Evolutionary conservation across 1,140 invertebrate species (phyloP).

Genomic region (Aphis gossypii): DNA sequence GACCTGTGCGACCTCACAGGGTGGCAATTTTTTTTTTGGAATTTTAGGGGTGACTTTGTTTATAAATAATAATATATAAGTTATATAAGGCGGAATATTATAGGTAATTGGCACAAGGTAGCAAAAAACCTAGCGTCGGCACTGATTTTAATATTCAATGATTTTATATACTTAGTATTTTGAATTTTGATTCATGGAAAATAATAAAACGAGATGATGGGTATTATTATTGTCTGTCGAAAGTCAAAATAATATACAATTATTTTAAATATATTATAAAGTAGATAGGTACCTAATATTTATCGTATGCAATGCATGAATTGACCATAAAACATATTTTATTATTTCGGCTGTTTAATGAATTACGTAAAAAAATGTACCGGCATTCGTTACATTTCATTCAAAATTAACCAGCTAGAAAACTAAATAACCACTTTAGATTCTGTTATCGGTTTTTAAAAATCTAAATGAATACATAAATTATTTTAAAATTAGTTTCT

Average conservation of each 20-base stretch:
- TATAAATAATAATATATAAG: no score
- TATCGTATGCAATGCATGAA: not conserved
- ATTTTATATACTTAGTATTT: not conserved
- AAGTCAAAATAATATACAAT: not conserved
- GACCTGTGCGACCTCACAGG: no score
- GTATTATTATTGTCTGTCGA: not conserved
- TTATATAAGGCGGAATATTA: no score
- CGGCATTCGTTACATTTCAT: not conserved
- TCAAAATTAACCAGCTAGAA: no score
- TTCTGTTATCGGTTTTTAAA: not conserved
- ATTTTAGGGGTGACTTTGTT: no score
- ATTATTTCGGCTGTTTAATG: not conserved
- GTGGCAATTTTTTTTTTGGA: no score
- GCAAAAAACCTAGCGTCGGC: no score
- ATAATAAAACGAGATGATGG: not conserved
- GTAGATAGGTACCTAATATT: not conserved
- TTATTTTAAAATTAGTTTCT: not conserved
- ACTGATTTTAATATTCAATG: not conserved
- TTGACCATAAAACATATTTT: not conserved
- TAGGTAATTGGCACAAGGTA: no score
- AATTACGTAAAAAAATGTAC: not conserved
- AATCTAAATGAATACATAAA: not conserved
- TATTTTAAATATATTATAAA: not conserved
- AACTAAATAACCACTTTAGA: no score
- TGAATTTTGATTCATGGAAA: not conserved